These are phyloP conservation scores for Drosophila merina DNA, from an alignment of 2,888 invertebrate species.

Conservation along the genomic window DNA sequence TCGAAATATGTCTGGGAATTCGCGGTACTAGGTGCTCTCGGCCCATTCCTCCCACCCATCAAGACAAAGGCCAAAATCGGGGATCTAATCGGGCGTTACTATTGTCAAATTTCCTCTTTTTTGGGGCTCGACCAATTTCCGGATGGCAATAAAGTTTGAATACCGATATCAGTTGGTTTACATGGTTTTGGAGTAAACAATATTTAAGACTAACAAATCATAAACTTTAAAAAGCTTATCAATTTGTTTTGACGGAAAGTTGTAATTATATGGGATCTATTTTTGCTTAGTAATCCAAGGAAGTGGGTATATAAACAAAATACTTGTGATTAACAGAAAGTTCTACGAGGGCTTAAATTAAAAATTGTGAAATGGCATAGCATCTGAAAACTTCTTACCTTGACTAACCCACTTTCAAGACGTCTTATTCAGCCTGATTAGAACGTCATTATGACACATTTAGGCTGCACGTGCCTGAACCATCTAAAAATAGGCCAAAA, in stretches of 20 bases:
- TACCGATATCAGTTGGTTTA: not conserved
- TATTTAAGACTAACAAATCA: not conserved
- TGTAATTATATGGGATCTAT: not conserved
- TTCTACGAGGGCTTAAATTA: not conserved
- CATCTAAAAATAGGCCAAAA: slow-evolving; percentile 32
- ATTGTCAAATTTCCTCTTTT: slow-evolving; percentile 38
- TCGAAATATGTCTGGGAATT: slow-evolving; percentile 4
- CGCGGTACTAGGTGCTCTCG: not conserved
- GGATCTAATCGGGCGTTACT: slow-evolving; percentile 47
- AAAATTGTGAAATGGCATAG: not conserved
- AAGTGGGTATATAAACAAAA: not conserved
- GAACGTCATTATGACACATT: slow-evolving; percentile 20
- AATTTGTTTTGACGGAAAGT: not conserved
- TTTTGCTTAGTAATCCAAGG: slow-evolving; percentile 1
- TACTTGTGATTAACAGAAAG: not conserved
- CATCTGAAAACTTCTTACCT: not conserved
- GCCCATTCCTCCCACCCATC: slow-evolving; percentile 2
- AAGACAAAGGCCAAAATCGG: not conserved
- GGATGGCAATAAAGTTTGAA: slow-evolving; percentile 24
- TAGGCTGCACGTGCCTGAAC: slow-evolving; percentile 7
- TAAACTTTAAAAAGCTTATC: not conserved
- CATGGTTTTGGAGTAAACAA: not conserved
- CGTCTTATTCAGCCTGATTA: slow-evolving; percentile 12
- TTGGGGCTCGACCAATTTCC: slow-evolving; percentile 71
- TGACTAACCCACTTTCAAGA: not conserved